phyloP scores from a whole-genome alignment of 2,797 vertebrate species.

The Acanthopagrus latus region DNA sequence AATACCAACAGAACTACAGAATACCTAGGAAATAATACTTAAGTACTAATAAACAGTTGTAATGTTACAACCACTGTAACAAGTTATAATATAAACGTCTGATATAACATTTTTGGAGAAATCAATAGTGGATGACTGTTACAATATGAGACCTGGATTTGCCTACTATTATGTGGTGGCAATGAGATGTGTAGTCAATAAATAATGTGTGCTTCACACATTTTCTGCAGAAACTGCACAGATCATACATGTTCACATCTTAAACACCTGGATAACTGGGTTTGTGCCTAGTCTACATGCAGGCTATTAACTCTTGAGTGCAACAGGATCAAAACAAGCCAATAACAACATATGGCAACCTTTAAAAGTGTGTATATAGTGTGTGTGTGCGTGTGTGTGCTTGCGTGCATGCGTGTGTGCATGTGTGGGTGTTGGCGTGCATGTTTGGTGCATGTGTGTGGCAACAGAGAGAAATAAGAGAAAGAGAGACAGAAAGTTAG shows the following conservation, averaged over 20 bases:
- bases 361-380: slow-evolving; percentile 48
- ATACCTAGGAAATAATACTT: slow-evolving; percentile 70
- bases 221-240: slow-evolving; percentile 62
- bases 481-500: slow-evolving; percentile 36
- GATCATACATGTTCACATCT: slow-evolving; percentile 70
- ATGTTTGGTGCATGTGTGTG: slow-evolving; percentile 30
- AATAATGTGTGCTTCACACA: slow-evolving; percentile 79
- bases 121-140: slow-evolving; percentile 58
- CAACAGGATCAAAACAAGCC: slow-evolving; percentile 76
- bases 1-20: slow-evolving; percentile 58
- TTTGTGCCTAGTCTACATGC: slow-evolving; percentile 79
- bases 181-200: slow-evolving; percentile 64
- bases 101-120: slow-evolving; percentile 62
- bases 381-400: slow-evolving; percentile 41
- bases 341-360: slow-evolving; percentile 62
- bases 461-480: slow-evolving; percentile 47
- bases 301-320: slow-evolving; percentile 71
- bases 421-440: slow-evolving; percentile 41
- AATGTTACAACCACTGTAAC: slow-evolving; percentile 71
- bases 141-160: slow-evolving; percentile 53
- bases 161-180: slow-evolving; percentile 52
- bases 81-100: slow-evolving; percentile 62
- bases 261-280: slow-evolving; percentile 71
- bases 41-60: slow-evolving; percentile 67
- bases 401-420: slow-evolving; percentile 24